A percentile compares a stretch with the other conserved stretches of the same genome.
phyloP scores from a whole-genome alignment of 2,888 invertebrate species.

The Zaprionus obscuricornis region DNA sequence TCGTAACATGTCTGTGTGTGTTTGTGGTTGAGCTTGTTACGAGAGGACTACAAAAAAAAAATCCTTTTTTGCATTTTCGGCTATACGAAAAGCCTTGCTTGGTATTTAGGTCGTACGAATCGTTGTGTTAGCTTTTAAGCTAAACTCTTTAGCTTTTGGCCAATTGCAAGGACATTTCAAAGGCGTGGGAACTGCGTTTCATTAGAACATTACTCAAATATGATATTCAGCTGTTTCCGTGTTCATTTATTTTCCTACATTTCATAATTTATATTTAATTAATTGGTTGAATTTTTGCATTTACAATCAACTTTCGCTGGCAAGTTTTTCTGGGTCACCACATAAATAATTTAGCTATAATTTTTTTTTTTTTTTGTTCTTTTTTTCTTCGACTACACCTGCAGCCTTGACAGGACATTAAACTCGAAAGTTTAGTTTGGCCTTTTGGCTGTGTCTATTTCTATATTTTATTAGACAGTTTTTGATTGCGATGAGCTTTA shows the following conservation, averaged over 20 bases:
- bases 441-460: constrained; percentile 9
- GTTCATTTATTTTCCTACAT: constrained; percentile 19
- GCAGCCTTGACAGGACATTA: constrained; percentile 17
- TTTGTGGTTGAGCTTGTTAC: too few relatives aligned
- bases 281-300: constrained; percentile 52
- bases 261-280: constrained; percentile 69
- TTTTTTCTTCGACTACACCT: constrained; percentile 32
- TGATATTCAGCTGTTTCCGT: constrained; percentile 1
- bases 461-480: constrained; percentile 34
- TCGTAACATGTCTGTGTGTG: too few relatives aligned
- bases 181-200: constrained; percentile 52
- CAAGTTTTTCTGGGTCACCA: constrained; percentile 39
- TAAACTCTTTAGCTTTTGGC: constrained; percentile 6
- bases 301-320: constrained; percentile 27
- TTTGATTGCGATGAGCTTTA: background rate
- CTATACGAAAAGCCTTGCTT: constrained; percentile 25
- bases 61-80: constrained; percentile 60
- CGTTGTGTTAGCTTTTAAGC: constrained; percentile 4
- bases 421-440: too few relatives aligned
- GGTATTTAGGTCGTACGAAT: constrained; percentile 67
- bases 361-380: constrained; percentile 7
- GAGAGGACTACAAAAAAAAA: constrained; percentile 2
- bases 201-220: constrained; percentile 47
- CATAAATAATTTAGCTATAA: constrained; percentile 52
- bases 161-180: constrained; percentile 70